phyloP scores from a whole-genome alignment of 1,140 invertebrate genomes.

The Globodera rostochiensis region DNA sequence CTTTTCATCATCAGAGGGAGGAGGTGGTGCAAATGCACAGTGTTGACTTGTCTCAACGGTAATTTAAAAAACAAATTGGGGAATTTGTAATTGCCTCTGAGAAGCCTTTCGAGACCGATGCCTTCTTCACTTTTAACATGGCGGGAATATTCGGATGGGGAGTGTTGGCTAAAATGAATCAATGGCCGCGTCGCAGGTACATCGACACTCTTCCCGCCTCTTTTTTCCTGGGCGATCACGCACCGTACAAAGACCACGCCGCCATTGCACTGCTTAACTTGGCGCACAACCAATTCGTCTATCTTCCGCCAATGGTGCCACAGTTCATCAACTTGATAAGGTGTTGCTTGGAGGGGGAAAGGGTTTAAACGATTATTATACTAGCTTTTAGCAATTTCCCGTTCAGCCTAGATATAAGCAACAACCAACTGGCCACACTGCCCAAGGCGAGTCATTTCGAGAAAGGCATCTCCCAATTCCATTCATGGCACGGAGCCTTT shows the following conservation, averaged over 20 bases:
- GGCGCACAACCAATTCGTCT: conserved; percentile 31
- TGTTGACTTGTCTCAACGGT: conserved; percentile 17
- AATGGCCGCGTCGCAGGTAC: conserved; percentile 2
- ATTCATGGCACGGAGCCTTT: too few relatives aligned
- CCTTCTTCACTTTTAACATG: too few relatives aligned
- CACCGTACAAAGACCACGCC: conserved; percentile 28
- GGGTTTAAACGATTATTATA: neutral
- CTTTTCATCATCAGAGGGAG: neutral
- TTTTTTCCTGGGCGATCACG: conserved; percentile 22
- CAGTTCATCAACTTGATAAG: conserved; percentile 35
- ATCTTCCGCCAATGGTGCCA: conserved; percentile 24
- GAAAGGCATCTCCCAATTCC: neutral
- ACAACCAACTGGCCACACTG: conserved; percentile 35
- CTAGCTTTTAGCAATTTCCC: conserved; percentile 5
- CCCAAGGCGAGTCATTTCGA: conserved; percentile 8
- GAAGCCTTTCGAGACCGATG: too few relatives aligned
- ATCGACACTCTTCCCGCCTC: conserved; percentile 18
- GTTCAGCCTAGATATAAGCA: conserved; percentile 46
- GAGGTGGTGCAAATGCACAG: conserved; percentile 9
- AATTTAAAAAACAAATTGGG: neutral
- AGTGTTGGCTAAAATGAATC: too few relatives aligned
- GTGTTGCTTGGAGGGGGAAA: neutral
- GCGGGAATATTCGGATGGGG: too few relatives aligned
- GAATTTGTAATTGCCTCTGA: too few relatives aligned
- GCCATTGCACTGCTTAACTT: conserved; percentile 30